These are phyloP conservation scores for Terebella lapidaria DNA, from an alignment of 2,888 invertebrate genomes.

Conservation along the genomic window DNA sequence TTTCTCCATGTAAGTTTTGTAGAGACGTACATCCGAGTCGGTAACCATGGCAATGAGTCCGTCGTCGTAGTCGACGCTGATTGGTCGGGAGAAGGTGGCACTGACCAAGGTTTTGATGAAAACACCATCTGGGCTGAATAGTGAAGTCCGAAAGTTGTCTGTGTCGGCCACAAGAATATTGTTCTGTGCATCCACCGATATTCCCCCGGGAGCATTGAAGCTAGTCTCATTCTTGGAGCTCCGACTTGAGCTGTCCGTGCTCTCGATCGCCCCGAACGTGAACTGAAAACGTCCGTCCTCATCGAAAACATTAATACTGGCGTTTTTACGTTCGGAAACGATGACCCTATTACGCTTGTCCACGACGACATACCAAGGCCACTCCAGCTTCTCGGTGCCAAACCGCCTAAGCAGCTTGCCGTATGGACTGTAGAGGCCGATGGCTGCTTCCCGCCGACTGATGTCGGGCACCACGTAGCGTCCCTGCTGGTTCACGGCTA, in stretches of 20 bases:
- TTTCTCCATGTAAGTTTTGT: not conserved
- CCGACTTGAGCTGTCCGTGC: not conserved
- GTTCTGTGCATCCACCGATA: conserved; percentile 2
- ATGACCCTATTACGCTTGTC: not conserved
- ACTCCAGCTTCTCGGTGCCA: not conserved
- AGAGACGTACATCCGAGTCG: not conserved
- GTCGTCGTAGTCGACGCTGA: not conserved
- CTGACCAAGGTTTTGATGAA: conserved; percentile 2
- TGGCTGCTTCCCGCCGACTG: not conserved
- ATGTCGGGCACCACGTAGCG: conserved; percentile 4
- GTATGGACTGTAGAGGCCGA: not conserved
- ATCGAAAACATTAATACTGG: not conserved
- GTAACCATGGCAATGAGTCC: not conserved
- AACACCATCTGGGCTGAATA: conserved; percentile 1
- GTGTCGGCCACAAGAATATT: conserved; percentile 7
- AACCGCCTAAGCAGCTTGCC: conserved; percentile 2
- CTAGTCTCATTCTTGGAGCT: not conserved
- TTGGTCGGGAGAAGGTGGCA: not conserved
- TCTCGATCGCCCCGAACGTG: not conserved
- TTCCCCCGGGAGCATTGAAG: not conserved
- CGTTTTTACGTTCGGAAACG: not conserved
- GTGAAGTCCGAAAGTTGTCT: not conserved
- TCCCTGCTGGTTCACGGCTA: not conserved
- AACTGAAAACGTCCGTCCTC: not conserved
- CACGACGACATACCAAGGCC: conserved; percentile 8